phyloP scores from a whole-genome alignment of 2,888 invertebrate genomes.

The Dryomyza anilis region DNA sequence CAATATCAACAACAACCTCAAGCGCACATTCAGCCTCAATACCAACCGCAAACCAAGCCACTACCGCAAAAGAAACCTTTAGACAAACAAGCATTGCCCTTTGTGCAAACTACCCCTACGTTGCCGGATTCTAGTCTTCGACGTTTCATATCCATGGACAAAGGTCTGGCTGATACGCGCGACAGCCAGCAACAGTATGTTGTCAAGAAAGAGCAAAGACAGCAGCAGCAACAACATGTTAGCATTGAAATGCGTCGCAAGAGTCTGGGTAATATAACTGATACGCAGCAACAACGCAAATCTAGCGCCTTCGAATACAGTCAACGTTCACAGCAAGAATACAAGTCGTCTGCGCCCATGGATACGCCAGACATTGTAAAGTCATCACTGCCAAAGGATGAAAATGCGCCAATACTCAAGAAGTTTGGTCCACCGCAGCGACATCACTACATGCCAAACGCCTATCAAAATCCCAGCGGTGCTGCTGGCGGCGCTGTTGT shows the following conservation, averaged over 20 bases:
- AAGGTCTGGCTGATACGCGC: neutral
- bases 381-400: constrained; percentile 56
- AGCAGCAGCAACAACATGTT: neutral
- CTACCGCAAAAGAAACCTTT: constrained; percentile 6
- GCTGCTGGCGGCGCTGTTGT: too few species aligned
- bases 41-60: neutral
- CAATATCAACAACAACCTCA: constrained; percentile 4
- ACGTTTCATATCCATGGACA: neutral
- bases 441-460: constrained; percentile 57
- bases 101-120: neutral
- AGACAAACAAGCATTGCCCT: neutral
- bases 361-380: constrained; percentile 60
- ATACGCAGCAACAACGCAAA: constrained; percentile 37
- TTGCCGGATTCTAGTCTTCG: too few species aligned
- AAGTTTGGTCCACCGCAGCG: constrained; percentile 59
- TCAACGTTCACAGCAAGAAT: constrained; percentile 36
- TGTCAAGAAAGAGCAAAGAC: neutral
- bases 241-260: constrained; percentile 49
- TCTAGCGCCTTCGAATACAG: constrained; percentile 16
- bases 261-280: constrained; percentile 51
- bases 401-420: constrained; percentile 55
- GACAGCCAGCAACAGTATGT: neutral
- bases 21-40: neutral
- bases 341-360: constrained; percentile 56
- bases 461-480: constrained; percentile 53